Percentiles rank a stretch among this genome's conserved stretches.
Evolutionary conservation across 2,113 vertebrate genomes (phyloP).

Genomic region (Embiotoca jacksoni): DNA sequence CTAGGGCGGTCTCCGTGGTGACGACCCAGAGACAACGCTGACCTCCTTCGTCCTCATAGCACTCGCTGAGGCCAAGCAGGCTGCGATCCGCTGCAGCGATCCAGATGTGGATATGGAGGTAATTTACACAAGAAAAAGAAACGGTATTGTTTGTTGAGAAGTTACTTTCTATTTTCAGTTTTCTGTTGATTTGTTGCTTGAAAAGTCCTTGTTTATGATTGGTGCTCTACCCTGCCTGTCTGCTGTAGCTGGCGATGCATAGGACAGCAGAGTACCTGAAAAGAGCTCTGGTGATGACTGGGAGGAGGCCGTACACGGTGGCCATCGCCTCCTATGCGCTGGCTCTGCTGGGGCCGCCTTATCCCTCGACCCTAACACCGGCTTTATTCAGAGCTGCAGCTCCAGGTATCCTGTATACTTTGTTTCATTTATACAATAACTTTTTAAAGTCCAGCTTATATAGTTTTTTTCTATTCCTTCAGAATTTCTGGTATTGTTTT

Average conservation of each 20-base stretch:
- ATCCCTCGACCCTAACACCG: background rate
- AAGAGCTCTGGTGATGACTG: conserved; percentile 19
- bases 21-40: conserved; percentile 83
- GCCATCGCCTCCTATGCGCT: conserved; percentile 90
- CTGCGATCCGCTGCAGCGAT: conserved; percentile 72
- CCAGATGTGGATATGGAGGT: conserved; percentile 43
- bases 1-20: conserved; percentile 85
- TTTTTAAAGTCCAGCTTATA: too few species aligned
- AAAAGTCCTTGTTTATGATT: too few species aligned
- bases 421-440: background rate
- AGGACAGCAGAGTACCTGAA: conserved; percentile 71
- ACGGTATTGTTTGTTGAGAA: background rate
- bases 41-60: conserved; percentile 91
- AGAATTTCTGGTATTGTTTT: too few species aligned
- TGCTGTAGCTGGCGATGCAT: conserved; percentile 33
- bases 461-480: too few species aligned
- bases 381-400: conserved; percentile 62
- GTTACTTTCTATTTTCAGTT: rapidly evolving
- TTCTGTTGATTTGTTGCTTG: too few species aligned
- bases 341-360: conserved; percentile 60
- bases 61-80: conserved; percentile 81
- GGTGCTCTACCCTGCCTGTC: background rate
- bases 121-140: background rate
- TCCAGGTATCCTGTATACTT: conserved; percentile 59
- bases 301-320: conserved; percentile 87